Evolutionary conservation across 1,140 invertebrate species (phyloP).

Genomic region (Idris sp.): DNA sequence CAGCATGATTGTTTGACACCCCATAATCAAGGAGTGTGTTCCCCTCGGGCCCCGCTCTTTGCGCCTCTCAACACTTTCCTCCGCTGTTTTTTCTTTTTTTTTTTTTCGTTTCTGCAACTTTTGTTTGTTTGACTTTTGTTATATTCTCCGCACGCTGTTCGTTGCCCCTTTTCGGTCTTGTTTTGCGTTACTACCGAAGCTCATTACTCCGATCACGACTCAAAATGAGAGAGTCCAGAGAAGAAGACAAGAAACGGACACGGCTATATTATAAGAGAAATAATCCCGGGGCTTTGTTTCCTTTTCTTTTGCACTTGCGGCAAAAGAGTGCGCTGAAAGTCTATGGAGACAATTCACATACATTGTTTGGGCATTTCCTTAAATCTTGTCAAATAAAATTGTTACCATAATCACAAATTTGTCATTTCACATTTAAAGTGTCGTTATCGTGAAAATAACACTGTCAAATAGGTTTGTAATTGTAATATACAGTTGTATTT

Average conservation of each 20-base stretch:
- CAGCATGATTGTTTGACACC: conserved; percentile 79
- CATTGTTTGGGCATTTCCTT: too few relatives aligned
- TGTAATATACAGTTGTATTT: too few relatives aligned
- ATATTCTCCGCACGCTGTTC: conserved; percentile 26
- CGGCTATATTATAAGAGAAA: conserved; percentile 78
- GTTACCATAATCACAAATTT: too few relatives aligned
- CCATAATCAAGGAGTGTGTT: conserved; percentile 76
- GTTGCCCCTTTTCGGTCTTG: conserved; percentile 46
- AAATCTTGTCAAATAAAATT: too few relatives aligned
- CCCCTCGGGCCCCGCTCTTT: conserved; percentile 38
- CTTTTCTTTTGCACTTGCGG: too few relatives aligned
- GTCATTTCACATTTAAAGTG: too few relatives aligned
- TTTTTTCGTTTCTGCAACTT: conserved; percentile 52
- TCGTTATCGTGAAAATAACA: too few relatives aligned
- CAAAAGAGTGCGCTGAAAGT: too few relatives aligned
- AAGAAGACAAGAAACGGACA: conserved; percentile 73
- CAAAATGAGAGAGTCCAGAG: conserved; percentile 72
- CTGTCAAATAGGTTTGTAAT: too few relatives aligned
- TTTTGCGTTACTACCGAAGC: conserved; percentile 65
- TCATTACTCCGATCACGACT: conserved; percentile 78
- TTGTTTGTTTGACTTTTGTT: conserved; percentile 56
- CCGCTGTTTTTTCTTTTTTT: conserved; percentile 46
- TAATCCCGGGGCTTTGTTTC: too few relatives aligned
- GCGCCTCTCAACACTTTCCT: conserved; percentile 59
- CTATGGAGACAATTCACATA: too few relatives aligned